Base-by-base conservation (phyloP, 2,797 vertebrate genomes). In the Pristis pectinata region DNA sequence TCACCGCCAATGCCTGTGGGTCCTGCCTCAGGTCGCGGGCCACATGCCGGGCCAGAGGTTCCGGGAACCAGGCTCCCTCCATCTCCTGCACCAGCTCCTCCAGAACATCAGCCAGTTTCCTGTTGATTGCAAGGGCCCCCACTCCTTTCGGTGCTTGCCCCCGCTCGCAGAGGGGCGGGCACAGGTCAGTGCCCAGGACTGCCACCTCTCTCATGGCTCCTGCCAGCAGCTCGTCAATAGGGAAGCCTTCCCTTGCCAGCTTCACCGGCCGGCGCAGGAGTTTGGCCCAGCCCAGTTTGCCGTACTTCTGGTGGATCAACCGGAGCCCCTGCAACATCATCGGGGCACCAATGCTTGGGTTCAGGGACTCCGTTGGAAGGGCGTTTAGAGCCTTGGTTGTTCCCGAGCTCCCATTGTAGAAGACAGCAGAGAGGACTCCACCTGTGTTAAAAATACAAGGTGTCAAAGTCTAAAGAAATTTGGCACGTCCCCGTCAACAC, bases 171-270 rank as follows among this genome's bases (percentile, higher is more conserved):
- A 97, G 96, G 82, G 97, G 94, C 44, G 93, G 94, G 61, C 96
- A 96, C 67, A 97, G 44, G 2, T 85, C 83, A 6, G 96, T 96
- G 70, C 95, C 95, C 64, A 95, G 92, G 19, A 96, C 96, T 61
- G 95, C 91, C 2, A 95, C 95, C 79, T 94, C 94, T 94, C 95
- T 95, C 95, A 97, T 95, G 2, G 97, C 97, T 0, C 15, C 94
- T 53, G 96, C 96, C n/a, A 97, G 96, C 76, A 95, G 17, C 11
- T 77, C 17, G 22, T 97, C 97, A 44, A 97, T 95, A 30, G 64
- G 24, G 94, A 97, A 97, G 22, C 97, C 97, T 0, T 96, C 76
- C 77, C 95, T 95, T 49, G 97, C 97, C 49, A 97, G 95, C 0
- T 2, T 85, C 61, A 95, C 72, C 2, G 95, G 95, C 13, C 94